Evolutionary conservation across 2,797 vertebrate species (phyloP), one percentile per base, ranked within the genome.

Genomic region (Acanthornis magna): DNA sequence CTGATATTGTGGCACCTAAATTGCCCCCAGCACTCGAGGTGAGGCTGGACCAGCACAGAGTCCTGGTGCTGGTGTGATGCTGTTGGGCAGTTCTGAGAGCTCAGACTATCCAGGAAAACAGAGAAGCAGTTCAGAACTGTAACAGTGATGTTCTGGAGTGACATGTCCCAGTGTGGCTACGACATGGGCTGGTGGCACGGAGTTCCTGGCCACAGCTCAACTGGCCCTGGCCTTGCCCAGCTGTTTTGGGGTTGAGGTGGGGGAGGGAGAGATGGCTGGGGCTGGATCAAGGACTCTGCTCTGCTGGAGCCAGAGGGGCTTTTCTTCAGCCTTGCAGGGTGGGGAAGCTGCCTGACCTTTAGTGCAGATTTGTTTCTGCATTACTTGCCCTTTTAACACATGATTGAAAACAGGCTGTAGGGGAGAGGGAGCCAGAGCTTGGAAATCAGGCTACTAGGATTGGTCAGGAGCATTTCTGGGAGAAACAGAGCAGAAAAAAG

Each of bases 331-430:
- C 48, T 57, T 26, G 9, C 21, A 23, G 75, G 17, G 22, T 25
- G 16, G 50, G 54, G 67, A 70, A 88, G 51, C 36, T 68, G 50
- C 72, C 61, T 73, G 55, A 85, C 85, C 88, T 89, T 88, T 65
- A 34, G 78, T 85, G 79, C 34, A 57, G 60, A n/a, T 82, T 79
- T 89, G 75, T 79, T 93, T 61, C 91, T 85, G 75, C 42, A 5
- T 85, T 81, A 38, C 58, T 88, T 79, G 58, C 54, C 75, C 71
- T 95, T 95, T 82, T 93, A 88, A 82, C 42, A 34, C 77, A 27
- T 47, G 77, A 71, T 25, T 79, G 89, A 58, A 93, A 57, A 50
- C 77, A 76, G 74, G 43, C 68, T 79, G 77, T 36, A 65, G 82
- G 71, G 67, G 22, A 67, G 36, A 89, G 48, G 66, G 48, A 79